A percentile compares a stretch with the other conserved stretches of the same genome.
These are phyloP conservation scores for Parauchenoglanis punctatus DNA, from an alignment of 2,797 vertebrate species.

Conservation along the genomic window DNA sequence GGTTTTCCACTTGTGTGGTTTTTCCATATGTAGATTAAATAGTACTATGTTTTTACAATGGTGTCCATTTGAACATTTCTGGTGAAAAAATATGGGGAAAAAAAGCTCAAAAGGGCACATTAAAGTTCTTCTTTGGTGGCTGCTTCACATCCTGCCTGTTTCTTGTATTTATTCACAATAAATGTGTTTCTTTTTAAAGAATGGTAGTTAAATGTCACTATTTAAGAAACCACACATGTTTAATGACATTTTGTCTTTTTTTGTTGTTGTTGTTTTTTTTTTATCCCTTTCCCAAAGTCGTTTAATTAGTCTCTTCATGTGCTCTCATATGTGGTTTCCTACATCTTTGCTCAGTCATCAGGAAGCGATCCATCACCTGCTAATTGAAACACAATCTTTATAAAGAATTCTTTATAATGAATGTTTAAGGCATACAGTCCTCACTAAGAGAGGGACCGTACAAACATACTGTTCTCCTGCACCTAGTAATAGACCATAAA, in stretches of 20 bases:
- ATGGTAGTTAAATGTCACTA: conserved; percentile 72
- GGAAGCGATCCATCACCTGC: conserved; percentile 57
- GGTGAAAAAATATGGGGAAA: conserved; percentile 57
- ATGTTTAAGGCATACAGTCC: background rate
- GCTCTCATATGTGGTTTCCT: conserved; percentile 72
- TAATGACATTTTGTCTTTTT: conserved; percentile 73
- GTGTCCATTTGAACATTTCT: conserved; percentile 58
- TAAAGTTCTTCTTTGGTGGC: conserved; percentile 63
- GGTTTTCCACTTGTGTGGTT: background rate
- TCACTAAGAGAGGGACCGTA: background rate
- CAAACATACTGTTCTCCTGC: background rate
- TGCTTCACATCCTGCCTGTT: conserved; percentile 68
- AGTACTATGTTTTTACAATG: conserved; percentile 42
- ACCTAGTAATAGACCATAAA: background rate
- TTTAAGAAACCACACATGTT: conserved; percentile 71
- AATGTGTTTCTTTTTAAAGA: conserved; percentile 64
- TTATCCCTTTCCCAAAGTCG: conserved; percentile 56
- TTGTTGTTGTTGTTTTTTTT: conserved; percentile 59
- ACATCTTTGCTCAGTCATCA: conserved; percentile 58
- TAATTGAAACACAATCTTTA: conserved; percentile 32
- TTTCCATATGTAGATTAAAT: background rate
- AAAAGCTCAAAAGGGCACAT: conserved; percentile 59
- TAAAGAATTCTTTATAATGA: conserved; percentile 23
- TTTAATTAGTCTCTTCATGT: conserved; percentile 76
- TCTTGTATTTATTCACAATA: conserved; percentile 66